phyloP scores from a whole-genome alignment of 2,113 vertebrate genomes.

The Ageneiosus marmoratus region DNA sequence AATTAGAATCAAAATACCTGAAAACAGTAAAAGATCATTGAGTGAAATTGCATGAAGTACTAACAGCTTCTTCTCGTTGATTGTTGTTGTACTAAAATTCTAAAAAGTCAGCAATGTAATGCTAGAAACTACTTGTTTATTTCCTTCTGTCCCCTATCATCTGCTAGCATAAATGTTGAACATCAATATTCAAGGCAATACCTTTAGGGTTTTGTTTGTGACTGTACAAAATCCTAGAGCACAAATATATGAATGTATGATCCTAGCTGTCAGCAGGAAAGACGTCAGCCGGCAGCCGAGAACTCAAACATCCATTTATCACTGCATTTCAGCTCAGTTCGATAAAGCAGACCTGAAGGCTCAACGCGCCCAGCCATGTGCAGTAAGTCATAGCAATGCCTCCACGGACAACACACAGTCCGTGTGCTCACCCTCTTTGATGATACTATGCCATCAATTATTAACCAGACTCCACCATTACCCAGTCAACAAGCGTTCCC shows the following conservation, averaged over 20 bases:
- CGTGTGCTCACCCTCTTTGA: slow-evolving; percentile 5
- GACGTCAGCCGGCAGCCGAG: slow-evolving; percentile 19
- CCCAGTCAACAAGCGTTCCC: slow-evolving; percentile 42
- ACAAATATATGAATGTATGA: slow-evolving; percentile 27
- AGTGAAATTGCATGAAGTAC: background rate
- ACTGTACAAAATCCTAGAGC: background rate
- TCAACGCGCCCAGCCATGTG: slow-evolving; percentile 1
- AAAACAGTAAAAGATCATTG: background rate
- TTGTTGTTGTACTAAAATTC: background rate
- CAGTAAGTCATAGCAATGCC: slow-evolving; percentile 34
- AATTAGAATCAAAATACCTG: background rate
- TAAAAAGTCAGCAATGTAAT: background rate
- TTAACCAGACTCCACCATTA: slow-evolving; percentile 41
- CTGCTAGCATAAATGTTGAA: slow-evolving; percentile 26
- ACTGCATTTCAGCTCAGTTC: slow-evolving; percentile 9
- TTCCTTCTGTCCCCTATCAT: slow-evolving; percentile 20
- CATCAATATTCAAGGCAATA: slow-evolving; percentile 19
- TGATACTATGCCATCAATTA: slow-evolving; percentile 43
- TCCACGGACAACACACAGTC: slow-evolving; percentile 32
- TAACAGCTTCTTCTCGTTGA: background rate
- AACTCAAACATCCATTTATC: slow-evolving; percentile 28
- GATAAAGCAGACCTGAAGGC: slow-evolving; percentile 35
- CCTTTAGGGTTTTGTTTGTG: slow-evolving; percentile 15
- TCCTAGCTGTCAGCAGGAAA: slow-evolving; percentile 13
- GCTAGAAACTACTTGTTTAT: slow-evolving; percentile 8